Conservation (phyloP, 2,888 invertebrate genomes). For the Acanthacorydalis orientalis region DNA sequence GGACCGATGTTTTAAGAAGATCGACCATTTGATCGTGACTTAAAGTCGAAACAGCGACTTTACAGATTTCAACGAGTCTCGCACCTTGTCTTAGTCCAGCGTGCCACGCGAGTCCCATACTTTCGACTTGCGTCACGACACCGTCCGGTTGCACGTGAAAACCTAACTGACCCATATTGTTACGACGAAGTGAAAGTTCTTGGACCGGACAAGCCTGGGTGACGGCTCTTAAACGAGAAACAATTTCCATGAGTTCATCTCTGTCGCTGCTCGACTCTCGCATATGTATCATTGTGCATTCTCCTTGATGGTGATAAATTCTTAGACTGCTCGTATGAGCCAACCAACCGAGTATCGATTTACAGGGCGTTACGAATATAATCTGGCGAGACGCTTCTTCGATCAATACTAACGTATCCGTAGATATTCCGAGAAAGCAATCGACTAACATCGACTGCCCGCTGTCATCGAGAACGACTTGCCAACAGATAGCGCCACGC, state of each 20-base stretch:
- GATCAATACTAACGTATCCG: slow-evolving; percentile 72
- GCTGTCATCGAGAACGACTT: slow-evolving; percentile 56
- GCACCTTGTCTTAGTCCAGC: slow-evolving; percentile 83
- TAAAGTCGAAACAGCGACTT: slow-evolving; percentile 75
- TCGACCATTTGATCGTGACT: slow-evolving; percentile 89
- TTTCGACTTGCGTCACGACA: slow-evolving; percentile 84
- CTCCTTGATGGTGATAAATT: slow-evolving; percentile 86
- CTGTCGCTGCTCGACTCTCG: slow-evolving; percentile 49
- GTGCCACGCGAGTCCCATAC: slow-evolving; percentile 48
- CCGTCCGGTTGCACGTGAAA: slow-evolving; percentile 88
- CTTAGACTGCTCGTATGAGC: slow-evolving; percentile 45
- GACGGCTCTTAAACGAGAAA: slow-evolving; percentile 63
- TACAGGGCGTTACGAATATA: slow-evolving; percentile 72
- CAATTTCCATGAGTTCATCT: slow-evolving; percentile 56
- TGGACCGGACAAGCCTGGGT: slow-evolving; percentile 61
- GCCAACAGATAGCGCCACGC: slow-evolving; percentile 70
- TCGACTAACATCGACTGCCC: slow-evolving; percentile 48
- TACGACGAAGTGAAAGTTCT: slow-evolving; percentile 66
- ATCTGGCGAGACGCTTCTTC: slow-evolving; percentile 70
- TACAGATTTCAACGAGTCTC: slow-evolving; percentile 79
- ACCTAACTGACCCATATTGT: slow-evolving; percentile 69
- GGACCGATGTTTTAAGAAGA: slow-evolving; percentile 72
- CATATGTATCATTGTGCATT: slow-evolving; percentile 70
- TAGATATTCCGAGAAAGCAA: slow-evolving; percentile 71
- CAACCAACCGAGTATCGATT: slow-evolving; percentile 53